A percentile compares a stretch with the other conserved stretches of the same genome.
phyloP scores from a whole-genome alignment of 2,797 vertebrate genomes.

The Heterohyrax brucei region DNA sequence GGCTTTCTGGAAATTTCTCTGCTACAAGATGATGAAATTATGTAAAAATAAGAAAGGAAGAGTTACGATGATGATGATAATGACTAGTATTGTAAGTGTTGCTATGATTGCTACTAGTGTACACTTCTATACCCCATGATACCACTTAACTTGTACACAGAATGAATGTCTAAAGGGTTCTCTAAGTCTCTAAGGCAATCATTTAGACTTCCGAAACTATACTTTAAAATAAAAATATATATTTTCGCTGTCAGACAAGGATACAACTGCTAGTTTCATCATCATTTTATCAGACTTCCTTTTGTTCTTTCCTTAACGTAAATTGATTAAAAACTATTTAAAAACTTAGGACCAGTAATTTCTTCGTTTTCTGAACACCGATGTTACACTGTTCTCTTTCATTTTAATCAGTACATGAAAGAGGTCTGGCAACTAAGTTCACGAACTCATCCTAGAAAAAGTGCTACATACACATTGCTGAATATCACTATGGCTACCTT shows the following conservation, averaged over 20 bases:
- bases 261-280: neutral
- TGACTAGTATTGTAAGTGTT: constrained; percentile 11
- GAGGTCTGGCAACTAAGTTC: no score
- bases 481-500: no score
- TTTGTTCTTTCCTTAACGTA: neutral
- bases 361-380: neutral
- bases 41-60: neutral
- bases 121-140: neutral
- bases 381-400: neutral
- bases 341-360: neutral
- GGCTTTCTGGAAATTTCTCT: no score
- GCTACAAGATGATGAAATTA: neutral
- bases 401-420: neutral
- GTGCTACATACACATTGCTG: no score
- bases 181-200: neutral
- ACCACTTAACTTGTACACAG: neutral
- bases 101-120: neutral
- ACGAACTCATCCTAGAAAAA: no score
- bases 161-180: neutral
- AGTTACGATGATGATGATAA: neutral
- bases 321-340: constrained; percentile 26
- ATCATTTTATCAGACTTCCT: neutral
- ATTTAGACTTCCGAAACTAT: neutral
- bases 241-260: neutral
- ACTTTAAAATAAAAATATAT: no score